Evolutionary conservation across 2,888 invertebrate species (phyloP), one percentile per base, ranked within the genome.

Genomic region (Folsomia manolachei): DNA sequence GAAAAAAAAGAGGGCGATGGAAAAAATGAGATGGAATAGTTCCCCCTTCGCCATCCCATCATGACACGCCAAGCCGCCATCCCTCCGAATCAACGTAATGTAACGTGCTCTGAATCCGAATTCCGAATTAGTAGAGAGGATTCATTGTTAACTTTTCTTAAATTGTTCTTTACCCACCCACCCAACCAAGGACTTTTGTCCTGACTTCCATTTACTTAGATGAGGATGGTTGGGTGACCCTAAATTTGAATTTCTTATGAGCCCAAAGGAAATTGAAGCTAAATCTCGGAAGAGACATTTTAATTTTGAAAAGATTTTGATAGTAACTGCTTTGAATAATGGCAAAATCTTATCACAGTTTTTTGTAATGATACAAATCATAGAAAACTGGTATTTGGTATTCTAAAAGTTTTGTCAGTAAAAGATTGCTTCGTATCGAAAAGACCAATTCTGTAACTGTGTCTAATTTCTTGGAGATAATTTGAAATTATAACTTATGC

Each of bases 141-240:
- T 21, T 56, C 56, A 56, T 56, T 56, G 56, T 56, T 56, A 56
- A 56, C 56, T 56, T 56, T 56, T 56, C 19, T 21, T 56, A 56
- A 56, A 56, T 56, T 18, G 18, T 56, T 21, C 56, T 56, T n/a
- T 19, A 4, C 18, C 56, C n/a, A 51, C 51, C 51, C n/a, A n/a
- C n/a, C n/a, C n/a, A n/a, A n/a, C n/a, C n/a, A n/a, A n/a, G n/a
- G n/a, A n/a, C 39, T 39, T 39, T 39, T 39, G 7, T 4, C 39
- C 39, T 4, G 39, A 39, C 39, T 39, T 39, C 39, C 39, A 39
- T 39, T 39, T 39, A 14, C 14, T 39, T 39, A 39, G 14, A 9
- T 4, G 39, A 9, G 39, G 39, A 4, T 39, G 14, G 39, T 39
- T 4, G 39, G 4, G 39, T 39, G 39, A 39, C 39, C 39, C 39